Percentiles rank a stretch among this genome's conserved stretches.
These are phyloP conservation scores for Rhadinocentrus ornatus DNA, from an alignment of 2,797 vertebrate species.

Conservation along the genomic window DNA sequence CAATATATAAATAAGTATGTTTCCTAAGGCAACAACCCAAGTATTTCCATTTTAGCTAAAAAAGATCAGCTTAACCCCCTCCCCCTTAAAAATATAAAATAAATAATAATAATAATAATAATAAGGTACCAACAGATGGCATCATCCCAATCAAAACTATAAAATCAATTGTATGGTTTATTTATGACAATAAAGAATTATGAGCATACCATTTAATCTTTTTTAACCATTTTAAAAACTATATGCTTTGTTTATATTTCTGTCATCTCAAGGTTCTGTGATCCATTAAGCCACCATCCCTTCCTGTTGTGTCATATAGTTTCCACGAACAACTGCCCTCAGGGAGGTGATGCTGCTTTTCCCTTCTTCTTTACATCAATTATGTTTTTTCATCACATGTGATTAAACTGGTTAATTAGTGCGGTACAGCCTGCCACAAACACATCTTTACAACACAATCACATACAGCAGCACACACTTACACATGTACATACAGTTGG, in stretches of 20 bases:
- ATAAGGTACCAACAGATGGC: neutral
- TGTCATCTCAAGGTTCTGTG: conserved; percentile 13
- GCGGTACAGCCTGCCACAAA: conserved; percentile 42
- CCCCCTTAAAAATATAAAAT: no score
- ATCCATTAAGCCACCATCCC: conserved; percentile 30
- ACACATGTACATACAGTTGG: conserved; percentile 10
- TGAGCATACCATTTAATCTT: neutral
- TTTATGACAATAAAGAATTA: neutral
- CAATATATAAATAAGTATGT: neutral
- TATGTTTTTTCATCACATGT: conserved; percentile 73
- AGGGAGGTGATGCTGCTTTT: conserved; percentile 56
- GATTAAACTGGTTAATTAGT: conserved; percentile 74
- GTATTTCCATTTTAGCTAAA: neutral
- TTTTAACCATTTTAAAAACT: conserved; percentile 1
- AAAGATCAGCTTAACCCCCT: neutral
- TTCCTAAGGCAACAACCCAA: neutral
- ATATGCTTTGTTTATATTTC: conserved; percentile 9
- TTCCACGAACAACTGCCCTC: conserved; percentile 68
- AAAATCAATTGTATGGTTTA: no score
- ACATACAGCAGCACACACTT: conserved; percentile 16
- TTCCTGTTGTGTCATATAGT: conserved; percentile 53
- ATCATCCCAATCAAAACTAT: conserved; percentile 4
- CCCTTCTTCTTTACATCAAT: conserved; percentile 58
- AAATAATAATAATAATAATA: no score
- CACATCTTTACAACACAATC: conserved; percentile 30